A percentile compares a stretch with the other conserved stretches of the same genome.
phyloP scores from a whole-genome alignment of 2,797 vertebrate genomes.

The Antennarius maculatus region DNA sequence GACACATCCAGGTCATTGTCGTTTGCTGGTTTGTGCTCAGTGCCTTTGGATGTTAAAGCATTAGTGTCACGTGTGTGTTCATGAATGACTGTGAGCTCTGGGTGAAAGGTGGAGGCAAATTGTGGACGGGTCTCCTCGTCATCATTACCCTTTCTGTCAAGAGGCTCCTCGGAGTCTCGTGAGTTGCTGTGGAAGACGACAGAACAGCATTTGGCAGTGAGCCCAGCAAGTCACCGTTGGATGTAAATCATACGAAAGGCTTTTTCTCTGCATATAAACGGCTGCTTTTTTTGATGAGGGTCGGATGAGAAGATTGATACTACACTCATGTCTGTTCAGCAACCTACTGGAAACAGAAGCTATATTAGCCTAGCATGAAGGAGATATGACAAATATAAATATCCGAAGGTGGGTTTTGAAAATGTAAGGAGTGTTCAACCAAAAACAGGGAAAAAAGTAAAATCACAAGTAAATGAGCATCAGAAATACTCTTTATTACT shows the following conservation, averaged over 20 bases:
- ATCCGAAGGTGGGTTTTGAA: too few relatives aligned
- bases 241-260: not conserved
- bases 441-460: too few relatives aligned
- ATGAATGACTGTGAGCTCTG: not conserved
- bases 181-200: slow-evolving; percentile 27
- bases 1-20: not conserved
- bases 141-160: rapidly evolving
- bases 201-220: slow-evolving; percentile 14
- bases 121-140: not conserved
- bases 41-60: not conserved
- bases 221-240: not conserved
- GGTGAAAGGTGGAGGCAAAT: not conserved
- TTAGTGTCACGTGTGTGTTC: not conserved
- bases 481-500: too few relatives aligned
- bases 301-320: not conserved
- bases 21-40: not conserved
- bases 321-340: too few relatives aligned
- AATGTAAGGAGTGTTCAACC: too few relatives aligned
- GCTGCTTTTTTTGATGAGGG: not conserved
- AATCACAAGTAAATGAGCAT: too few relatives aligned
- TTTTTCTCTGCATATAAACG: not conserved
- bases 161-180: slow-evolving; percentile 1
- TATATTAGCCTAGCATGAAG: too few relatives aligned
- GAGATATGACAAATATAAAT: too few relatives aligned
- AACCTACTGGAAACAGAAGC: too few relatives aligned